Conservation (phyloP, 2,888 invertebrate genomes). For the Andrena flavipes region DNA sequence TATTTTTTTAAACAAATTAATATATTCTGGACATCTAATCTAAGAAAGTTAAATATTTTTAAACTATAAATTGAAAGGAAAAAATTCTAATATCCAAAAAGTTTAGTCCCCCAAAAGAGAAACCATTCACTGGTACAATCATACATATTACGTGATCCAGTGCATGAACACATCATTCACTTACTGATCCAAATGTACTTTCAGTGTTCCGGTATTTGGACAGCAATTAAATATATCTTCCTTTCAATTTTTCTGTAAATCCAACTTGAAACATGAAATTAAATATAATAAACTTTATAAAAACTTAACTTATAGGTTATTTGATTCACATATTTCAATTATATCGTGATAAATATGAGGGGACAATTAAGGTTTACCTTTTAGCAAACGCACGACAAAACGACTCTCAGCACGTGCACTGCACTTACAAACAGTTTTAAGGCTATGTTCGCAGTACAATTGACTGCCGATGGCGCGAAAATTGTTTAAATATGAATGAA, state of each 20-base stretch:
- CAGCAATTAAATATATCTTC: constrained; percentile 4
- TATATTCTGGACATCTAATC: too few relatives aligned
- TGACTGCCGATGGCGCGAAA: too few relatives aligned
- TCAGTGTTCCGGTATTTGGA: neutral
- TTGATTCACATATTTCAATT: neutral
- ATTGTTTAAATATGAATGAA: too few relatives aligned
- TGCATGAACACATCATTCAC: constrained; percentile 2
- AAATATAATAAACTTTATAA: neutral
- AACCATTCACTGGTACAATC: neutral
- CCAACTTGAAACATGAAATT: neutral
- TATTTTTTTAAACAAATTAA: too few relatives aligned
- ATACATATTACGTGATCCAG: neutral
- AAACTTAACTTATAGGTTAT: neutral
- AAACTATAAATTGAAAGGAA: too few relatives aligned
- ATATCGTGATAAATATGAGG: neutral
- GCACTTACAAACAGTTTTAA: too few relatives aligned
- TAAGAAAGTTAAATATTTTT: too few relatives aligned
- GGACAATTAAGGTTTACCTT: neutral
- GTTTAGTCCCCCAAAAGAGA: neutral
- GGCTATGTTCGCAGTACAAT: too few relatives aligned
- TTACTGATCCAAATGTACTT: neutral
- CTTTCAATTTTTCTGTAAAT: neutral
- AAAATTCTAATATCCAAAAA: too few relatives aligned
- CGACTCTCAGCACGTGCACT: neutral
- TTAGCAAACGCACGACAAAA: neutral